Conservation (phyloP, 2,797 vertebrate genomes). For the Scyliorhinus canicula region DNA sequence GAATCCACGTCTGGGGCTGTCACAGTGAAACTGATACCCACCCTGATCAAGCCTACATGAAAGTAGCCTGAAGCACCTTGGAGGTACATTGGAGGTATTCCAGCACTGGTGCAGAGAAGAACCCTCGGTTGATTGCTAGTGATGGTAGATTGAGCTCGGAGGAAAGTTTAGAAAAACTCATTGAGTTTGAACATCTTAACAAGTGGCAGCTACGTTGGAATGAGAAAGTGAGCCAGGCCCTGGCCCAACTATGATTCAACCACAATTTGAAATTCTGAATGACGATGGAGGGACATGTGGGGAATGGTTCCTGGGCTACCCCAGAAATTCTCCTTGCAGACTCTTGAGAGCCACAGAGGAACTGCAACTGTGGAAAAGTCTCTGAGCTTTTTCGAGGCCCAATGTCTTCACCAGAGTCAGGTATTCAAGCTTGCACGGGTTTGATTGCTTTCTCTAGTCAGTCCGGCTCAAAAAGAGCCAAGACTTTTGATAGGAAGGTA, state of each 20-base stretch:
- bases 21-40: not conserved
- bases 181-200: not conserved
- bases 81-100: not conserved
- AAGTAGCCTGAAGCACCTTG: not conserved
- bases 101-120: not conserved
- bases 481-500: too few species aligned
- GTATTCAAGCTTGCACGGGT: not conserved
- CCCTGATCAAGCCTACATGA: not conserved
- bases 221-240: not conserved
- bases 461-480: too few species aligned
- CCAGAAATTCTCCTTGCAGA: not conserved
- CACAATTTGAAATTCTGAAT: not conserved
- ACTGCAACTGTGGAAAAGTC: too few species aligned
- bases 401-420: not conserved
- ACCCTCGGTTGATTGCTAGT: not conserved
- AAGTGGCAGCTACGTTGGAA: not conserved
- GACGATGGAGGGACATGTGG: not conserved
- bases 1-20: not conserved
- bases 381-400: too few species aligned
- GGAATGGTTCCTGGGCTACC: not conserved
- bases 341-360: not conserved
- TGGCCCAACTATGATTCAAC: not conserved
- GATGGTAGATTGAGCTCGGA: not conserved
- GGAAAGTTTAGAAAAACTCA: not conserved
- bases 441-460: not conserved